Evolutionary conservation across 2,888 invertebrate species (phyloP), one percentile per base, ranked within the genome.

Genomic region (Arenicola marina): DNA sequence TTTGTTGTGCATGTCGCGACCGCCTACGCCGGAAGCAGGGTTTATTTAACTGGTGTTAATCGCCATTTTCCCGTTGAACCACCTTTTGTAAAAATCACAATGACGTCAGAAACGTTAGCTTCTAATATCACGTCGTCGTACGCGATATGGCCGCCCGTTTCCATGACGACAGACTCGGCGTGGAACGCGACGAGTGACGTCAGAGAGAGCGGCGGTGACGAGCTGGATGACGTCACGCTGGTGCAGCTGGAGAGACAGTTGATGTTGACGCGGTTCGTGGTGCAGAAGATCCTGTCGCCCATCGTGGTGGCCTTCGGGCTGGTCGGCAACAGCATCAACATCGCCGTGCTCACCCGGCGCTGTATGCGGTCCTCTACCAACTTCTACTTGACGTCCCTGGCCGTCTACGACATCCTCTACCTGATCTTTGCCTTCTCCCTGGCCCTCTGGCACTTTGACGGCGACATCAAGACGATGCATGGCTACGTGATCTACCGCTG

Each of bases 351-450:
- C 24, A 72, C 76, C 2, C 75, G 78, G 32, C 76, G 76, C 1
- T 74, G 75, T 57, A 82, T 83, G 82, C 67, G 75, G 33, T 81
- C 80, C 0, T 66, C 66, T 3, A 83, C 82, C 4, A 83, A 83
- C 64, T 73, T 76, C 64, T 91, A 91, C 82, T 84, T 91, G 69
- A 89, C 90, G 59, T 90, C 89, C 0, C 82, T 91, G 70, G 91
- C 91, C 51, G 85, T 89, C 63, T 89, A 89, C 61, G 91, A 91
- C 76, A 86, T 90, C 63, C 84, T 90, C 62, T 90, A 90, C 82
- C 84, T 91, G 62, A 82, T 89, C 54, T 88, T 89, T 77, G 87
- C 87, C 46, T 38, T 67, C 24, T 38, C 62, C 43, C 57, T 68
- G 61, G 59, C 56, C 33, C 24, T 66, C 34, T 45, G 38, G 18